Evolutionary conservation across 2,797 vertebrate species (phyloP).

Genomic region (Coilia nasus): DNA sequence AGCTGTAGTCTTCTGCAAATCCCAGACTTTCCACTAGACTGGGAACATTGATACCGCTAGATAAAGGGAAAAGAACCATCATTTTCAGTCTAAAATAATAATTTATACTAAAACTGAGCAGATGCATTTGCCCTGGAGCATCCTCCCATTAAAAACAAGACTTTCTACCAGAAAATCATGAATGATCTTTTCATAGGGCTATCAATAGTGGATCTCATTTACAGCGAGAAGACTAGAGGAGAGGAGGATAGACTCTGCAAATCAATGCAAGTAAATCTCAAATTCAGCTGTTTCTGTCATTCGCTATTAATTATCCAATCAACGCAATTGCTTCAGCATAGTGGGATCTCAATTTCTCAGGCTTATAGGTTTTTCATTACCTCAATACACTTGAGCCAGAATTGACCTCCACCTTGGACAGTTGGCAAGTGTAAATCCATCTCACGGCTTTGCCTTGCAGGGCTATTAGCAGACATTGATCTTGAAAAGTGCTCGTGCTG

Average conservation of each 20-base stretch:
- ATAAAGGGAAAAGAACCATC: background rate
- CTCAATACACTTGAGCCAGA: constrained; percentile 20
- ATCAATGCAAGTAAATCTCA: constrained; percentile 24
- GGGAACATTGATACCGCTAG: background rate
- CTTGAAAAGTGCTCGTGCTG: background rate
- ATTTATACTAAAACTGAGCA: background rate
- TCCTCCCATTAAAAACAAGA: background rate
- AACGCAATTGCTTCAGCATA: constrained; percentile 11
- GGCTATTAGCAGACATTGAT: constrained; percentile 22
- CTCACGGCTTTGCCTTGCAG: constrained; percentile 12
- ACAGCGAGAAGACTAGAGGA: constrained; percentile 1
- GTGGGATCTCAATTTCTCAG: constrained; percentile 18
- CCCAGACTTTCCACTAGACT: background rate
- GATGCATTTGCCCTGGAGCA: background rate
- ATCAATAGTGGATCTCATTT: constrained; percentile 13
- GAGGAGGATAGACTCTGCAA: background rate
- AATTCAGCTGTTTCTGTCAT: constrained; percentile 28
- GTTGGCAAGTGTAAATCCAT: constrained; percentile 25
- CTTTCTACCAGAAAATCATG: background rate
- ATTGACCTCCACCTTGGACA: constrained; percentile 19
- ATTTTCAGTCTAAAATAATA: background rate
- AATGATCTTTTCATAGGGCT: constrained; percentile 16
- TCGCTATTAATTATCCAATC: constrained; percentile 26
- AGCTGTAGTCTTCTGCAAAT: background rate
- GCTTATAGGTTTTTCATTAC: constrained; percentile 24